Conservation (phyloP, 2,888 invertebrate genomes). For the Aporophyla lueneburgensis region DNA sequence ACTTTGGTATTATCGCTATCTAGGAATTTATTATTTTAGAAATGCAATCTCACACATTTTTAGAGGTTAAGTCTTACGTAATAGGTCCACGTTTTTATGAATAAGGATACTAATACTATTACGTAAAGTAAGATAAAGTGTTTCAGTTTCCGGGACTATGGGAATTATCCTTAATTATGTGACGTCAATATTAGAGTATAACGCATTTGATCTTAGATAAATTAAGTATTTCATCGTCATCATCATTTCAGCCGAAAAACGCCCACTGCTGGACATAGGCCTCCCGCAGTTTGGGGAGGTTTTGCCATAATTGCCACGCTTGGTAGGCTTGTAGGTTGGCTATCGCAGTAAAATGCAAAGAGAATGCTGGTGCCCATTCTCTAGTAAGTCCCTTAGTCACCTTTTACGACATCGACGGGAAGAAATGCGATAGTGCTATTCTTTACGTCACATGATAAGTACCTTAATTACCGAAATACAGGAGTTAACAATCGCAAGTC, state of each 20-base stretch:
- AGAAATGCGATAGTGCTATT: no score
- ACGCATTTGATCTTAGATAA: background rate
- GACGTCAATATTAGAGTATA: background rate
- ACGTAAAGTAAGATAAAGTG: background rate
- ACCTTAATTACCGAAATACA: background rate
- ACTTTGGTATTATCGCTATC: constrained; percentile 28
- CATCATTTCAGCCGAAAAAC: no score
- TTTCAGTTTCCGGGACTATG: background rate
- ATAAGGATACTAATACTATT: background rate
- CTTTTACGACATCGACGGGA: no score
- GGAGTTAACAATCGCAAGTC: background rate
- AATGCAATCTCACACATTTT: constrained; percentile 7
- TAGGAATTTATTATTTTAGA: constrained; percentile 18
- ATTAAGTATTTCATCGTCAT: background rate
- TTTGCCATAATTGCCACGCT: no score
- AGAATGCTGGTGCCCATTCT: no score
- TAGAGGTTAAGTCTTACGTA: background rate
- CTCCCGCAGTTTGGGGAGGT: no score
- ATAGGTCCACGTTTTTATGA: background rate
- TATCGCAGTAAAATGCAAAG: no score
- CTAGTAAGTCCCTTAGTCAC: no score
- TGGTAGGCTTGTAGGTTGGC: no score
- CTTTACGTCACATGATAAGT: no score
- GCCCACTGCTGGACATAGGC: no score
- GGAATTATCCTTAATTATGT: background rate